These are phyloP conservation scores for Protonemura montana DNA, from an alignment of 2,888 invertebrate species.

Conservation along the genomic window DNA sequence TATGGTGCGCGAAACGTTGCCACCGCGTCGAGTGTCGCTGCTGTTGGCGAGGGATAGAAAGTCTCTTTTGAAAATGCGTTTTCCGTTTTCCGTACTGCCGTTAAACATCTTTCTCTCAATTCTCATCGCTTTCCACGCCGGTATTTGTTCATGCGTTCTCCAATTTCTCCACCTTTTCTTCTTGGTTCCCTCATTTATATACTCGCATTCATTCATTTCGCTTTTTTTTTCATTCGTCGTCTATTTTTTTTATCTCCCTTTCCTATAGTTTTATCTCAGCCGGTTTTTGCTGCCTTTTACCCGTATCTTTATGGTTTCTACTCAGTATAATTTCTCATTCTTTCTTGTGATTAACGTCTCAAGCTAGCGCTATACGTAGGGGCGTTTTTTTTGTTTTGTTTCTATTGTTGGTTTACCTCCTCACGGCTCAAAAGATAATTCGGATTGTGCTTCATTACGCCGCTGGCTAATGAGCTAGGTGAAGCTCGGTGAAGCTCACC, in stretches of 20 bases:
- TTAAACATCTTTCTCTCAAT: not conserved
- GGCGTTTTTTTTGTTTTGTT: conserved; percentile 1
- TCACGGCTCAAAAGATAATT: not conserved
- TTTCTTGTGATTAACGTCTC: not conserved
- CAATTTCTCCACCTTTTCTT: not conserved
- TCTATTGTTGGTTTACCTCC: not conserved
- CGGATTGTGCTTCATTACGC: conserved; percentile 4
- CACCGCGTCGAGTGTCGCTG: not conserved
- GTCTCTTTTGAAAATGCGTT: not conserved
- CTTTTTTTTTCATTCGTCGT: not conserved
- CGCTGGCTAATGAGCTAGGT: not conserved
- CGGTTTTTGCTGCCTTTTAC: not conserved
- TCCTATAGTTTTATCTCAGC: not conserved
- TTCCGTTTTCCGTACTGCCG: not conserved
- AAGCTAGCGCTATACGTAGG: not conserved
- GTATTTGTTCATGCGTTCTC: not conserved
- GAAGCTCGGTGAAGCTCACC: not conserved
- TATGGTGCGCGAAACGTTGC: not conserved
- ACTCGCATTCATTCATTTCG: not conserved
- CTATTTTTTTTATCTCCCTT: not conserved
- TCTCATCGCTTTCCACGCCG: not conserved
- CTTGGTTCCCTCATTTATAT: not conserved
- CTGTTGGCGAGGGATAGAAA: not conserved
- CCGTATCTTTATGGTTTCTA: not conserved
- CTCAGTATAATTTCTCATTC: conserved; percentile 7